phyloP scores from a whole-genome alignment of 2,113 vertebrate genomes.

The Stictonetta naevosa region DNA sequence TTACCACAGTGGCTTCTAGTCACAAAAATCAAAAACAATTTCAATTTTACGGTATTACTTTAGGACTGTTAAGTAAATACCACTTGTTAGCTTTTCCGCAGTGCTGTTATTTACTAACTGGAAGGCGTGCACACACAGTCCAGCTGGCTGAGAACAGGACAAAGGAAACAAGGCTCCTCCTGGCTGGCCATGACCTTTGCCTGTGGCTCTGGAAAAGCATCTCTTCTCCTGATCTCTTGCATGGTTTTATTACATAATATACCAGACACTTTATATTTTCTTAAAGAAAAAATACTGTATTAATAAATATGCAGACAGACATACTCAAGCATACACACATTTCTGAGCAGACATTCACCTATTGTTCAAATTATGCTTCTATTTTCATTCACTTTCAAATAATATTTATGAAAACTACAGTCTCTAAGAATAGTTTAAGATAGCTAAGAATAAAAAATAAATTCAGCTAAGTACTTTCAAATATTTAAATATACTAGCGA shows the following conservation, averaged over 20 bases:
- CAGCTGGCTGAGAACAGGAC: background rate
- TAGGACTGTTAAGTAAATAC: background rate
- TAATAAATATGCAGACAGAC: background rate
- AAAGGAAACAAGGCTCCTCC: background rate
- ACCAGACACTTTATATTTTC: background rate
- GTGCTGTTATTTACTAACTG: background rate
- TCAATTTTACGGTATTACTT: background rate
- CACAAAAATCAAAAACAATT: conserved; percentile 33
- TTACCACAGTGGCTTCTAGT: conserved; percentile 11
- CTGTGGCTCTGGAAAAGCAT: background rate
- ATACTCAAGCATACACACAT: background rate
- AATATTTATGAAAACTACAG: background rate
- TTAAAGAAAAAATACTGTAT: background rate
- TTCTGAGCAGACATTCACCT: background rate
- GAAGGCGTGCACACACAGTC: background rate
- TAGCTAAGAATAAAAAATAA: background rate
- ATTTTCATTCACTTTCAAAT: background rate
- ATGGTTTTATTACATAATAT: background rate
- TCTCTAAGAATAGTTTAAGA: background rate
- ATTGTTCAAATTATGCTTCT: background rate
- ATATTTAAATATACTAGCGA: background rate
- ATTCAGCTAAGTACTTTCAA: background rate
- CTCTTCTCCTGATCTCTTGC: background rate
- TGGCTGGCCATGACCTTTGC: background rate
- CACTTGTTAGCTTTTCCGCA: background rate